A percentile compares a stretch with the other conserved stretches of the same genome.
These are phyloP conservation scores for Trypoxylon attenuatum DNA, from an alignment of 2,888 invertebrate species.

Conservation along the genomic window DNA sequence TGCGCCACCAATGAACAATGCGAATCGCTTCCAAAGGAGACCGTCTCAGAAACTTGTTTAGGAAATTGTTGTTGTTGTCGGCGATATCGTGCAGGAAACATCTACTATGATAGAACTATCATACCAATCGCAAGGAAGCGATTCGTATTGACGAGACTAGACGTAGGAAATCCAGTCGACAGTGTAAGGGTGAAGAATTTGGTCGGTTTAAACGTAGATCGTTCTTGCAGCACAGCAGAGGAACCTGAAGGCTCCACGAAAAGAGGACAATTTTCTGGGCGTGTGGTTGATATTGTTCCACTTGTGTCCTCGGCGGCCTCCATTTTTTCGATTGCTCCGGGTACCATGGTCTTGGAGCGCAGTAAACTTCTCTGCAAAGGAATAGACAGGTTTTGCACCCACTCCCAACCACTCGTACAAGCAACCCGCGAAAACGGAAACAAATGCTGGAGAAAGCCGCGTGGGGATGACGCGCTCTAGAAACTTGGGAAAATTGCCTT, in stretches of 20 bases:
- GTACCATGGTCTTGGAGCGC: constrained; percentile 66
- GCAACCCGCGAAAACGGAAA: background rate
- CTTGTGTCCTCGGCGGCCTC: constrained; percentile 66
- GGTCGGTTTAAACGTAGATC: constrained; percentile 64
- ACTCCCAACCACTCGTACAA: background rate
- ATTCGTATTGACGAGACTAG: background rate
- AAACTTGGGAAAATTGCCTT: background rate
- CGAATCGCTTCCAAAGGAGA: too few relatives aligned
- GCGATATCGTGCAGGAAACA: too few relatives aligned
- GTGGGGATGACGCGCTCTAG: background rate
- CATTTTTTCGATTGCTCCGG: constrained; percentile 63
- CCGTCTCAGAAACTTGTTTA: too few relatives aligned
- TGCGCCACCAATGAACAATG: too few relatives aligned
- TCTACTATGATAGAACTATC: too few relatives aligned
- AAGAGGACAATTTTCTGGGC: constrained; percentile 66
- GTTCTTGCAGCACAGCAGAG: constrained; percentile 67
- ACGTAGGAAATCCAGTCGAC: background rate
- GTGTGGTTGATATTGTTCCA: constrained; percentile 61
- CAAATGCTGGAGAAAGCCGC: background rate
- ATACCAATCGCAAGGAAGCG: too few relatives aligned
- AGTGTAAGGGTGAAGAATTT: too few relatives aligned
- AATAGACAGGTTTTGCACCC: too few relatives aligned
- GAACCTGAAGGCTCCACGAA: constrained; percentile 68
- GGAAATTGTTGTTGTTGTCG: too few relatives aligned
- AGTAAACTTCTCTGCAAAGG: constrained; percentile 63